Evolutionary conservation across 2,113 vertebrate species (phyloP).

Genomic region (Alouatta palliata): DNA sequence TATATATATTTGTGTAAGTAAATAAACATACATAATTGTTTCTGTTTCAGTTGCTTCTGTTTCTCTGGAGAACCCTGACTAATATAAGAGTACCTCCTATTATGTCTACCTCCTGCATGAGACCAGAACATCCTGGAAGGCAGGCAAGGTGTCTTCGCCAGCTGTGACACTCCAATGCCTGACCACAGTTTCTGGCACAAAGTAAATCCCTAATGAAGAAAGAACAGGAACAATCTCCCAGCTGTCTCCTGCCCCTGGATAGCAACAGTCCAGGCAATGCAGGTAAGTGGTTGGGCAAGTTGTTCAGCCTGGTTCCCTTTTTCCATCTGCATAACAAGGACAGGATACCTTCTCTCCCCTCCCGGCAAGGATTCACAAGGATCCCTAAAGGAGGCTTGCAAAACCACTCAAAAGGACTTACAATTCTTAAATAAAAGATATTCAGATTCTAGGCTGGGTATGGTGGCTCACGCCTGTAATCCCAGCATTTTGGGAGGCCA

Average conservation of each 20-base stretch:
- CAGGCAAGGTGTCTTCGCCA: background rate
- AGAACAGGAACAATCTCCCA: background rate
- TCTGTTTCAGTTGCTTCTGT: background rate
- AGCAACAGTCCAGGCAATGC: background rate
- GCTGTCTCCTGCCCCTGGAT: background rate
- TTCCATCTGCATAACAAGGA: background rate
- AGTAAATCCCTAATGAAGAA: background rate
- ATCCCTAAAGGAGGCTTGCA: background rate
- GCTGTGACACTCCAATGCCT: background rate
- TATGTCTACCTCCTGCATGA: background rate
- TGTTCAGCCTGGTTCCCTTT: background rate
- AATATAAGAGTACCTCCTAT: background rate
- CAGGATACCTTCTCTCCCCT: fast-evolving
- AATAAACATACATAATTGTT: background rate
- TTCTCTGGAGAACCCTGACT: background rate
- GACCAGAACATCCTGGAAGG: background rate
- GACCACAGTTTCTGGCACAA: background rate
- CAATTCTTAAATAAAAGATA: background rate
- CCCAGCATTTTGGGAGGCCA: no score
- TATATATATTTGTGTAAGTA: background rate
- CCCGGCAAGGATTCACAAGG: background rate
- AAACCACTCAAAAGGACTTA: background rate
- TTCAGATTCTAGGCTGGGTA: background rate
- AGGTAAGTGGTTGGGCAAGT: no score
- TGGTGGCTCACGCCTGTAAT: no score